Conservation (phyloP, 2,888 invertebrate species). For the Ophioninae sp. region DNA sequence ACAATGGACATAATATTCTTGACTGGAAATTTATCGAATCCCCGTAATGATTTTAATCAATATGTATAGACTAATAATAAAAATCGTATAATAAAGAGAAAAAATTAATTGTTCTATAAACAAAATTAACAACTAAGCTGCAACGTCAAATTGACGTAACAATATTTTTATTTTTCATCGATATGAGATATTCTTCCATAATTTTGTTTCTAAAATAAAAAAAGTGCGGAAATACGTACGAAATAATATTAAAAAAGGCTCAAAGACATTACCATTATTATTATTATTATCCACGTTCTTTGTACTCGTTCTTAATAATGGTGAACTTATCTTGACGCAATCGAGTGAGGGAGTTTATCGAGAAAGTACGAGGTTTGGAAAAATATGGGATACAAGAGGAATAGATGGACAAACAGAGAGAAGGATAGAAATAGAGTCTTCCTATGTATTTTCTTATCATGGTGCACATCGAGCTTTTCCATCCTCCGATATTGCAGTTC, state of each 20-base stretch:
- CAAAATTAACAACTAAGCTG: not conserved
- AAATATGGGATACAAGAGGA: conserved; percentile 21
- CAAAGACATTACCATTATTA: not conserved
- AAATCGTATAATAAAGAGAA: not conserved
- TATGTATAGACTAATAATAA: not conserved
- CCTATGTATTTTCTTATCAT: conserved; percentile 36
- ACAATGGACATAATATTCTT: not conserved
- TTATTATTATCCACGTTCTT: not conserved
- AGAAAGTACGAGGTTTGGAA: not conserved
- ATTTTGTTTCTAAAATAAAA: not conserved
- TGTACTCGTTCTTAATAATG: not conserved
- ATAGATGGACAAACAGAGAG: conserved; percentile 1
- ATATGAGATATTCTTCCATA: not conserved
- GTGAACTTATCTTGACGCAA: not conserved
- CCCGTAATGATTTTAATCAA: not conserved
- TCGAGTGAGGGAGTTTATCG: not conserved
- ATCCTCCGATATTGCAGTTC: conserved; percentile 39
- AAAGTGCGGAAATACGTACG: not conserved
- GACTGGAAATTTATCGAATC: not conserved
- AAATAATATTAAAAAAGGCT: not conserved
- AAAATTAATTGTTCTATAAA: not conserved
- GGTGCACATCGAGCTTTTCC: conserved; percentile 44
- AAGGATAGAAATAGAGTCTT: conserved; percentile 12
- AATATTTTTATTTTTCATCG: not conserved
- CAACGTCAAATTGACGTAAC: not conserved